Percentiles rank a stretch among this genome's conserved stretches.
These are phyloP conservation scores for Colius striatus DNA, from an alignment of 2,113 vertebrate genomes.

Conservation along the genomic window DNA sequence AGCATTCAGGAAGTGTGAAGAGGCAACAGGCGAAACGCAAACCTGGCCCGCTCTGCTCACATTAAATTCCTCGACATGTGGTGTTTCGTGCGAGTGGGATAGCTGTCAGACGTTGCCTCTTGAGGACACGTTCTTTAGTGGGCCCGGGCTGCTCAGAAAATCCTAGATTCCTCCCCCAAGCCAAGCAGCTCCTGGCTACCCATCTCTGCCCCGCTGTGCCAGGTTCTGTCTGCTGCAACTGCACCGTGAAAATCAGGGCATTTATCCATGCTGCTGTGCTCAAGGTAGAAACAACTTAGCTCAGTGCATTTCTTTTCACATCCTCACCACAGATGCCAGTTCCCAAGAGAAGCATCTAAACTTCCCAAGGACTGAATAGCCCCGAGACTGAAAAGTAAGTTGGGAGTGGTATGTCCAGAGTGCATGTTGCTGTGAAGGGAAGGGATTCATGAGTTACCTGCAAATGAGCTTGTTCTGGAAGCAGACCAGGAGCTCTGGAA, in stretches of 20 bases:
- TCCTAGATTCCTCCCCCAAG: neutral
- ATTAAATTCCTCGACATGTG: neutral
- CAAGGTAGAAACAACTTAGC: neutral
- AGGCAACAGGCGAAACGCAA: neutral
- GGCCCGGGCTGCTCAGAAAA: neutral
- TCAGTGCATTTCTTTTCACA: neutral
- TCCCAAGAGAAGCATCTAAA: neutral
- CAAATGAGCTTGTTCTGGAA: neutral
- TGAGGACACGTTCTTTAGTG: neutral
- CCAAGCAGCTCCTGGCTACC: neutral
- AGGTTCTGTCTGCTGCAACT: neutral
- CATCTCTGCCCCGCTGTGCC: neutral
- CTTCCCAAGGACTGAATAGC: neutral
- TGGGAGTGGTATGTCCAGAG: neutral
- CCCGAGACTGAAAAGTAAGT: neutral
- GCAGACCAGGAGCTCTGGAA: neutral
- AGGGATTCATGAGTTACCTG: neutral
- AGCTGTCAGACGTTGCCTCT: slow-evolving; percentile 17
- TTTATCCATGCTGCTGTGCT: neutral
- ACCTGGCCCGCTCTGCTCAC: neutral
- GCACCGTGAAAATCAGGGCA: neutral
- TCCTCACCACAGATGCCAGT: neutral
- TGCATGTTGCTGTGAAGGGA: neutral
- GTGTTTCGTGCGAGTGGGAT: neutral
- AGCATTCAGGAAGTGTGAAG: neutral